Conservation (phyloP, 2,797 vertebrate species). For the Gallinago nigripennis region DNA sequence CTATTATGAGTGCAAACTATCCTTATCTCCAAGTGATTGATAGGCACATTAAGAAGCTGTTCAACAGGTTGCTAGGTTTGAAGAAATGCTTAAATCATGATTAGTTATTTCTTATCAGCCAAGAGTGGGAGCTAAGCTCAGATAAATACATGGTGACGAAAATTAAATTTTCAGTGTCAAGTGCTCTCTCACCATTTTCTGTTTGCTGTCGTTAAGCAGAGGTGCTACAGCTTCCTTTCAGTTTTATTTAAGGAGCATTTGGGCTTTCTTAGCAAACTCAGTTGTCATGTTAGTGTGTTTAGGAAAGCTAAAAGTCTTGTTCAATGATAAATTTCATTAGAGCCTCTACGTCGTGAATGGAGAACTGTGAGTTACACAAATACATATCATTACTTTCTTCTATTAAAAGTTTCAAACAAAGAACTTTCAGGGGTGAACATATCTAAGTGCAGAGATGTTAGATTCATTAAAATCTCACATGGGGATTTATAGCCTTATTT, state of each 20-base stretch:
- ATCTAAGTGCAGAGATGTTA: background rate
- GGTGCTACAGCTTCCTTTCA: conserved; percentile 49
- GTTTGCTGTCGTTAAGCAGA: conserved; percentile 56
- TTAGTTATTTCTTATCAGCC: conserved; percentile 78
- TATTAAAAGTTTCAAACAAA: background rate
- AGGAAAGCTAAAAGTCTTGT: conserved; percentile 40
- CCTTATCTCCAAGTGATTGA: conserved; percentile 83
- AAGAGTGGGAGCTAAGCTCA: conserved; percentile 69
- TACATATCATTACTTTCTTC: background rate
- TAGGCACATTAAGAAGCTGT: conserved; percentile 83
- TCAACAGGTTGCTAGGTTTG: conserved; percentile 83
- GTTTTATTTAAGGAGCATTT: conserved; percentile 47
- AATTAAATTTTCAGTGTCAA: conserved; percentile 69
- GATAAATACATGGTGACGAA: conserved; percentile 75
- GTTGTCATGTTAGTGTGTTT: conserved; percentile 20
- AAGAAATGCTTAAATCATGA: conserved; percentile 81
- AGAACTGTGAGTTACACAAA: background rate
- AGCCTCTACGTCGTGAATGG: background rate
- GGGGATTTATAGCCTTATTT: background rate
- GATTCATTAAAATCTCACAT: background rate
- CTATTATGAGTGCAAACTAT: conserved; percentile 80
- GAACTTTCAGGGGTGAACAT: background rate
- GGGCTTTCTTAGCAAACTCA: background rate
- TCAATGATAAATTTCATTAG: background rate
- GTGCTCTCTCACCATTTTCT: conserved; percentile 43